Base-by-base conservation (phyloP, 2,888 invertebrate species). In the Therioaphis trifolii region DNA sequence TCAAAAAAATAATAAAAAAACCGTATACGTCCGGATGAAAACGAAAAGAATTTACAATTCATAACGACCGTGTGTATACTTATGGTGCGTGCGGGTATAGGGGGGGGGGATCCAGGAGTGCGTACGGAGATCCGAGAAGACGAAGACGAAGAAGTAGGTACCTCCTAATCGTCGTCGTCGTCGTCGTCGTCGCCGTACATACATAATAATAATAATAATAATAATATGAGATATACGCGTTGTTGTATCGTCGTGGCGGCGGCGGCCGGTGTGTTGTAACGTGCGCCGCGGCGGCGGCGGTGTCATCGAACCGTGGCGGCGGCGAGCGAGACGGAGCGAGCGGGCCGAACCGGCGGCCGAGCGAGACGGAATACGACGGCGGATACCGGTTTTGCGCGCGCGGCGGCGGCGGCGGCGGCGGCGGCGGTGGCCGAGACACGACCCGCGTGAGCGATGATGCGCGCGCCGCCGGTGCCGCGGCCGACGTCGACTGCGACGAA, bases 271-370 rank as follows among this genome's bases (percentile, higher is more conserved):
- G 72, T 72, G 52, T 49, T n/a, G 2, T 21, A 55, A n/a, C 24
- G 46, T 40, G 46, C 43, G 4, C 14, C 46, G 61, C 80, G 71
- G 46, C 14, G 71, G 61, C 80, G 71, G 46, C 58, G 43, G 58
- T 80, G 80, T 80, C 80, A 80, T 80, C 80, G 80, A 80, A 80
- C 80, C 71, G 80, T 24, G 29, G 35, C 46, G 40, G 69, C 55
- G n/a, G 24, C 29, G 55, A 27, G 79, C 14, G 79, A 79, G 79
- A 55, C 55, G 52, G 40, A 58, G 18, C 78, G 55, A 40, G 52
- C 18, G 5, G 68, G 15, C 12, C 35, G 52, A 24, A 11, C 74
- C 55, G 14, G n/a, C 61, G 61, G n/a, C n/a, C 76, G 61, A 76
- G 61, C 27, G 76, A 52, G 77, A 69, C 79, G 55, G 40, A 68